Conservation (phyloP, 1,140 invertebrate genomes). For the Papilio aristodemus region DNA sequence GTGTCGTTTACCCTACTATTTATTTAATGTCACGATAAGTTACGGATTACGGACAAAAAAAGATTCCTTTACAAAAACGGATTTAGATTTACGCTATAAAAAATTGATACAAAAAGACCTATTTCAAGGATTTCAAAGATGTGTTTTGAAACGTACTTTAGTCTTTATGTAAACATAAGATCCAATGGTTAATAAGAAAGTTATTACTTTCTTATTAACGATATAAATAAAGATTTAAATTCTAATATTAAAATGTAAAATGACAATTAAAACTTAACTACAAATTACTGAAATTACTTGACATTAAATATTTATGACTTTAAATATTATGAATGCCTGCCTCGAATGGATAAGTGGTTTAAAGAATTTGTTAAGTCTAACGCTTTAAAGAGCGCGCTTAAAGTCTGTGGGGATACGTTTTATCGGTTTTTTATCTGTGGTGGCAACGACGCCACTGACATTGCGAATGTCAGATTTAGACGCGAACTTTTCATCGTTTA, state of each 20-base stretch:
- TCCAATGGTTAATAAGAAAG: background rate
- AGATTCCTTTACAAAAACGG: background rate
- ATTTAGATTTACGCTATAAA: background rate
- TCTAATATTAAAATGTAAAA: background rate
- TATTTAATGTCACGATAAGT: constrained; percentile 10
- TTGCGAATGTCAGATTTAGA: constrained; percentile 1
- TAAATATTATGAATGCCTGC: background rate
- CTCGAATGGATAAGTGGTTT: background rate
- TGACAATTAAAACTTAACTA: background rate
- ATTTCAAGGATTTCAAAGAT: too few relatives aligned
- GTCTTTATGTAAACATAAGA: too few relatives aligned
- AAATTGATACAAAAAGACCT: too few relatives aligned
- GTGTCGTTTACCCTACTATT: constrained; percentile 22
- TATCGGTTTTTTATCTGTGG: constrained; percentile 2
- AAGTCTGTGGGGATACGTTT: background rate
- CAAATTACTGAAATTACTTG: background rate
- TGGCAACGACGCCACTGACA: constrained; percentile 3
- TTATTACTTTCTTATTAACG: too few relatives aligned
- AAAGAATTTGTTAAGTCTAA: background rate
- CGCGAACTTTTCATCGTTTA: background rate
- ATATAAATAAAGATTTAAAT: constrained; percentile 7
- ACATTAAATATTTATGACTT: constrained; percentile 1
- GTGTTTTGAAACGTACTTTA: too few relatives aligned
- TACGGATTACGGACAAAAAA: background rate
- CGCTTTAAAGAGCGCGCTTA: background rate